Base-by-base conservation (phyloP, 2,797 vertebrate species). In the Vipera ursinii region DNA sequence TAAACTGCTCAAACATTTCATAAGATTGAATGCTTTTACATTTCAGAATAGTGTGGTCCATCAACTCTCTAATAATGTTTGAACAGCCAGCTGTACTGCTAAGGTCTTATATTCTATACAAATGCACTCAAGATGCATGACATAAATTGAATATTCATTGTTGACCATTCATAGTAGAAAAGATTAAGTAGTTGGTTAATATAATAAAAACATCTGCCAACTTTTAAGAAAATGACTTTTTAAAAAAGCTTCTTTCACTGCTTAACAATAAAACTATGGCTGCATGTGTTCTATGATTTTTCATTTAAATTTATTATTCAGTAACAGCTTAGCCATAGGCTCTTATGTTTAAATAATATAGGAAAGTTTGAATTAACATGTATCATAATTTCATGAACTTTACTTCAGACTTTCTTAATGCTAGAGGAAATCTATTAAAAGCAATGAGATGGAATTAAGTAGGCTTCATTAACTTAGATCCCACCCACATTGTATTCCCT, bases 121-220 rank as follows among this genome's bases (percentile, higher is more conserved):
- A 87, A 92, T 38, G 55, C 8, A 44, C 2, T 90, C 24, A 87
- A 48, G 57, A n/a, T 88, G 57, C 26, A 78, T 3, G 10, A 44
- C 73, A 20, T 20, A 69, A 88, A 90, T 63, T 85, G 38, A 90
- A 92, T 88, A 92, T 82, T 88, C 86, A n/a, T 86, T 92, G 61
- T 93, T 89, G 56, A 90, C 93, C 93, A 93, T 51, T 15, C 56
- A 60, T 61, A n/a, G 48, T 87, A 28, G 51, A 92, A 65, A 59
- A 86, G 53, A 92, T 59, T 28, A 86, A 63, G 38, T 61, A 69
- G 60, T 89, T 65, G 28, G 57, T 86, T 85, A 89, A 73, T 69
- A 53, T 1, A 4, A 32, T 0, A 2, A 56, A 22, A 60, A 3
- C 91, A 44, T 85, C 0, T 3, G 60, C 55, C 85, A 91, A 61